phyloP scores from a whole-genome alignment of 2,113 vertebrate genomes.

The Chlamydotis undulata region DNA sequence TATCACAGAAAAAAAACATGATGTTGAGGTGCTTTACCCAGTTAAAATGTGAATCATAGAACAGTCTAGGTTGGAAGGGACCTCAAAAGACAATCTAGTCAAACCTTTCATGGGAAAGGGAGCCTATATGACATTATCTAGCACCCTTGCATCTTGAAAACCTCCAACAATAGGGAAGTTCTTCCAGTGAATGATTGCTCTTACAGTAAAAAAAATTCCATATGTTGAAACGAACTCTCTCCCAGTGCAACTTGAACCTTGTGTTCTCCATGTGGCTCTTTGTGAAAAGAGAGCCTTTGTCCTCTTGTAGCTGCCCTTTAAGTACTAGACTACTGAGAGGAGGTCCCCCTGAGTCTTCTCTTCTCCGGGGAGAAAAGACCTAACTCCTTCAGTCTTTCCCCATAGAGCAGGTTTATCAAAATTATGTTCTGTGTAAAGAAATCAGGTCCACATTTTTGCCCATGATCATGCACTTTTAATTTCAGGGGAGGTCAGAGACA shows the following conservation, averaged over 20 bases:
- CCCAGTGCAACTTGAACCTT: neutral
- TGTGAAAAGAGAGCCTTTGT: neutral
- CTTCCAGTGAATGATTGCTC: neutral
- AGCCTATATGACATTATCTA: neutral
- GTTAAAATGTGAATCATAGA: neutral
- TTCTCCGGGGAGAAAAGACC: neutral
- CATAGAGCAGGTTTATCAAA: neutral
- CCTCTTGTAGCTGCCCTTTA: neutral
- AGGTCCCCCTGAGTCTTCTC: neutral
- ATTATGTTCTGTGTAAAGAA: neutral
- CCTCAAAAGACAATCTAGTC: neutral
- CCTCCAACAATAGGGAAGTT: neutral
- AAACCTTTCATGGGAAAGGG: fast-evolving
- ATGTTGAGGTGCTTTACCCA: neutral
- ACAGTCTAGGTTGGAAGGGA: neutral
- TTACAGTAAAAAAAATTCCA: neutral
- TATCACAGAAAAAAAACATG: fast-evolving
- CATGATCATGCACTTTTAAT: neutral
- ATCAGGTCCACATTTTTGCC: neutral
- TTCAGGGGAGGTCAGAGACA: constrained; percentile 8
- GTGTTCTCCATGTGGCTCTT: neutral
- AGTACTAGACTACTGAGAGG: neutral
- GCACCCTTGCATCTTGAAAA: neutral
- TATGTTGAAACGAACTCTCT: neutral
- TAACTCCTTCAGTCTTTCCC: neutral